phyloP scores from a whole-genome alignment of 2,888 invertebrate species.

The Heteropelma amictum region DNA sequence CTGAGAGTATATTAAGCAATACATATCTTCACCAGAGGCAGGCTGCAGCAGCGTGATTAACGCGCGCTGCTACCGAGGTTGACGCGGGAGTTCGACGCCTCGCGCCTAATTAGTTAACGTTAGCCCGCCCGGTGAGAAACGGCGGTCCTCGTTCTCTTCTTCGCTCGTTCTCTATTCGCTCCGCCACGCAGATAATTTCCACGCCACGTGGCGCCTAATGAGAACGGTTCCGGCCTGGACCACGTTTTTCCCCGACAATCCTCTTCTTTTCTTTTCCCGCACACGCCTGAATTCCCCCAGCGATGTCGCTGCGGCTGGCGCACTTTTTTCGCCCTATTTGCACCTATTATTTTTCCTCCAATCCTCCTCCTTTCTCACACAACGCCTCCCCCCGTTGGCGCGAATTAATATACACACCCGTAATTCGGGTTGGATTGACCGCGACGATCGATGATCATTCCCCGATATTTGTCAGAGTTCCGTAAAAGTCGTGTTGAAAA shows the following conservation, averaged over 20 bases:
- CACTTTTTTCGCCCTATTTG: constrained; percentile 19
- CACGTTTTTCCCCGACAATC: constrained; percentile 60
- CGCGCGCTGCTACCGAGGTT: constrained; percentile 53
- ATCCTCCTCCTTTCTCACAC: background rate
- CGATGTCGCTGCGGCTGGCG: constrained; percentile 18
- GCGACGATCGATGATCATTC: no score
- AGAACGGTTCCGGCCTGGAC: constrained; percentile 60
- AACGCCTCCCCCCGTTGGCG: no score
- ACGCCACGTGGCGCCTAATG: constrained; percentile 73
- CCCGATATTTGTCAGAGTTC: no score
- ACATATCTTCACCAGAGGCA: constrained; percentile 35
- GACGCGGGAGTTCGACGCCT: constrained; percentile 68
- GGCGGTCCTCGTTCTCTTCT: constrained; percentile 48
- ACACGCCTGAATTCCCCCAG: background rate
- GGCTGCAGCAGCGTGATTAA: constrained; percentile 59
- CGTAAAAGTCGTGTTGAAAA: no score
- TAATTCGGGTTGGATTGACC: no score
- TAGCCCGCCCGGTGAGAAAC: constrained; percentile 62
- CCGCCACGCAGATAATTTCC: constrained; percentile 69
- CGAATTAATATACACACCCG: no score
- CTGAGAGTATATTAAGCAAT: constrained; percentile 21
- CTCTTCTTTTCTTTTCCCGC: constrained; percentile 29
- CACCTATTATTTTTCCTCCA: constrained; percentile 25
- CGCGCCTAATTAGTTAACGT: constrained; percentile 71
- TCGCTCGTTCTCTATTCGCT: constrained; percentile 27